Evolutionary conservation across 1,140 invertebrate genomes (phyloP).

Genomic region (Lordiphosa mommai): DNA sequence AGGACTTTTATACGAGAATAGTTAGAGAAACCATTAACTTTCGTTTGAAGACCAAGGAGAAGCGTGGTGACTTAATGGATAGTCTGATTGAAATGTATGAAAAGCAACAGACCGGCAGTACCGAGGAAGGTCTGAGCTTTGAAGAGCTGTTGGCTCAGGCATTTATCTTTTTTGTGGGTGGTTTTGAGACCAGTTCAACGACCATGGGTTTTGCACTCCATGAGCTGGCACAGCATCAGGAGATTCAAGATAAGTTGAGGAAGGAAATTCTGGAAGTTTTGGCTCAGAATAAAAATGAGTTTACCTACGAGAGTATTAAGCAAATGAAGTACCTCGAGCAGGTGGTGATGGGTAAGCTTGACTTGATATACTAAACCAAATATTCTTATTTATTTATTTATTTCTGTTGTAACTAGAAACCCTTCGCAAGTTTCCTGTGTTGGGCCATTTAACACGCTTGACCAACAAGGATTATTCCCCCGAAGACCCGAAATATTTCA

Average conservation of each 20-base stretch:
- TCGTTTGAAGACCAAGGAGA: constrained; percentile 62
- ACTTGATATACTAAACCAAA: neutral
- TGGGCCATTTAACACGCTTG: neutral
- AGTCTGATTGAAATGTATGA: constrained; percentile 50
- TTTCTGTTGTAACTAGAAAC: no score
- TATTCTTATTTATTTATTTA: no score
- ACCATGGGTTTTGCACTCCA: constrained; percentile 79
- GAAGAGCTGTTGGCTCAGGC: constrained; percentile 30
- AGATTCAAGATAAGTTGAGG: constrained; percentile 33
- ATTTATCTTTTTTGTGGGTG: constrained; percentile 43
- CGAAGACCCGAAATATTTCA: constrained; percentile 79
- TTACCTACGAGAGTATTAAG: constrained; percentile 80
- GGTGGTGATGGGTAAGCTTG: constrained; percentile 11
- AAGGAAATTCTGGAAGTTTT: constrained; percentile 10
- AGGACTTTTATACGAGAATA: constrained; percentile 65
- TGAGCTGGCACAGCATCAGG: constrained; percentile 81
- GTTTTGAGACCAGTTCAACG: constrained; percentile 45
- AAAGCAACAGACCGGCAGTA: constrained; percentile 9
- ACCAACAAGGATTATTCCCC: constrained; percentile 70
- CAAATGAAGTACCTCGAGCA: constrained; percentile 82
- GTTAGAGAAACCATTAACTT: constrained; percentile 62
- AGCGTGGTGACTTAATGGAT: constrained; percentile 69
- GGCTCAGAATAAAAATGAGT: neutral
- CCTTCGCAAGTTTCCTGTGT: neutral
- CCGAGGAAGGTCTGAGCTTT: constrained; percentile 23